phyloP scores from a whole-genome alignment of 1,140 invertebrate species.

The Phortica variegata region DNA sequence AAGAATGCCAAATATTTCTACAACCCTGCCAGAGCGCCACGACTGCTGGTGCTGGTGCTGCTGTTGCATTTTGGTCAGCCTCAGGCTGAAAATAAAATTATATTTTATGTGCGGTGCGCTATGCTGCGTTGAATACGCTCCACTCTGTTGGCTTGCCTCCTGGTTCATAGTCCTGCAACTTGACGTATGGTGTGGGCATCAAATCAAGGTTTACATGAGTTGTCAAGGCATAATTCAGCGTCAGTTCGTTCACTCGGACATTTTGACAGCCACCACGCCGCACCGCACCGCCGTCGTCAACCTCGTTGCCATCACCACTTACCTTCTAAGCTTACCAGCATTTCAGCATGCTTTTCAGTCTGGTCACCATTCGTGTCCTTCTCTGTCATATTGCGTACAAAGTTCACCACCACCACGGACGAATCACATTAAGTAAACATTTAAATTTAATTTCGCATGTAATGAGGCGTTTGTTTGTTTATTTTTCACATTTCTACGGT shows the following conservation, averaged over 20 bases:
- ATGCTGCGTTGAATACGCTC: background rate
- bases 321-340: too few species aligned
- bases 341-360: too few species aligned
- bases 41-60: slow-evolving; percentile 29
- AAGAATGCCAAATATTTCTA: slow-evolving; percentile 52
- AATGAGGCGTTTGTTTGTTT: slow-evolving; percentile 56
- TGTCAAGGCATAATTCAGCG: background rate
- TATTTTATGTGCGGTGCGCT: slow-evolving; percentile 39
- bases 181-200: background rate
- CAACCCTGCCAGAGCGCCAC: too few species aligned
- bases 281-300: slow-evolving; percentile 24
- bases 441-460: slow-evolving; percentile 58
- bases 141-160: slow-evolving; percentile 29
- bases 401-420: too few species aligned
- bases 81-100: slow-evolving; percentile 51
- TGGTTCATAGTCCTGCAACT: background rate
- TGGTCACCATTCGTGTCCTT: too few species aligned
- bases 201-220: too few species aligned
- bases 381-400: too few species aligned
- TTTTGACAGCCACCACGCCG: background rate
- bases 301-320: too few species aligned
- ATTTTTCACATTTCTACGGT: slow-evolving; percentile 30
- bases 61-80: slow-evolving; percentile 30
- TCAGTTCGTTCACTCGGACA: slow-evolving; percentile 1
- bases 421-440: slow-evolving; percentile 56